These are phyloP conservation scores for Eulithis testata DNA, from an alignment of 2,888 invertebrate genomes.

Conservation along the genomic window DNA sequence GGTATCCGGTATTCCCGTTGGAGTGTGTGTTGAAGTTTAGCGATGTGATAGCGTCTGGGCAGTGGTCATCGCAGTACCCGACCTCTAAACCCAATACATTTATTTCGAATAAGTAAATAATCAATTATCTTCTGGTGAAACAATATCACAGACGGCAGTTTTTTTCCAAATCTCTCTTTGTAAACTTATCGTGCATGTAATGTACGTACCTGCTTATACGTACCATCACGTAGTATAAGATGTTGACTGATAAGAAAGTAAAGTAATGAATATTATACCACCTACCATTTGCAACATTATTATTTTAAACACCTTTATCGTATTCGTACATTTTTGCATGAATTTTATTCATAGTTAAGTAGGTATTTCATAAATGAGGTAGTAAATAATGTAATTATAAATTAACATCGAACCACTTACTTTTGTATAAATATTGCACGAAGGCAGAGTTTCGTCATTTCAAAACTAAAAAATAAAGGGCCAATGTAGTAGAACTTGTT, in stretches of 20 bases:
- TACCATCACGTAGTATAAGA: slow-evolving; percentile 23
- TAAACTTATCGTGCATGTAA: slow-evolving; percentile 27
- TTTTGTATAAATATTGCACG: no score
- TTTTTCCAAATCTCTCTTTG: slow-evolving; percentile 20
- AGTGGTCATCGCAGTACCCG: slow-evolving; percentile 58
- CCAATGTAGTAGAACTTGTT: no score
- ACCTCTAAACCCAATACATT: slow-evolving; percentile 50
- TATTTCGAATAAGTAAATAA: background rate
- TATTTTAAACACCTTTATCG: no score
- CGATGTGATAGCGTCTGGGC: slow-evolving; percentile 56
- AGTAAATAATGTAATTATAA: no score
- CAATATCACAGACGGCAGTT: slow-evolving; percentile 20
- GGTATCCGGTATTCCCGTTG: slow-evolving; percentile 79
- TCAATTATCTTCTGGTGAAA: slow-evolving; percentile 3
- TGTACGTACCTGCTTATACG: background rate
- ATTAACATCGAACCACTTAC: no score
- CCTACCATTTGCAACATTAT: no score
- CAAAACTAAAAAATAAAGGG: no score
- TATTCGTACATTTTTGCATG: no score
- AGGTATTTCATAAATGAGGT: no score
- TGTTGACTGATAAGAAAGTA: slow-evolving; percentile 42
- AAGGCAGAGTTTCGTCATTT: no score
- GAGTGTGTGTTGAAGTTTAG: slow-evolving; percentile 67
- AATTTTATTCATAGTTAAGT: no score
- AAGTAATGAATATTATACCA: slow-evolving; percentile 1